Evolutionary conservation across 92 coral and sea anemone genomes (phyloP).

Genomic region (Actinostola sp.): DNA sequence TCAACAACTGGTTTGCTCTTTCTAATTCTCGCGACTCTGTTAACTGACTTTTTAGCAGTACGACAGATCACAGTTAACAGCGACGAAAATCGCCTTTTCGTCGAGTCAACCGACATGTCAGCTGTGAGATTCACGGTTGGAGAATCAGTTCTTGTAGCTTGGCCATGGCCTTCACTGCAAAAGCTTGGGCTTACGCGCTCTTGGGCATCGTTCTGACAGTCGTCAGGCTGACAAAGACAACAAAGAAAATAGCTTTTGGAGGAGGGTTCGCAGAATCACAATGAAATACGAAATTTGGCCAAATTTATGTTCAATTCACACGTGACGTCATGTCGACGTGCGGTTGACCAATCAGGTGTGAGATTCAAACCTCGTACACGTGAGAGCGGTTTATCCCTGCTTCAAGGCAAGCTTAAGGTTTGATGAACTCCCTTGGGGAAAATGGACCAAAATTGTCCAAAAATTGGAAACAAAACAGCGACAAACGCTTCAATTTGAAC

Average conservation of each 20-base stretch:
- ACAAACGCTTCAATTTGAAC: too few relatives aligned
- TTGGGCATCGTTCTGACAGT: background rate
- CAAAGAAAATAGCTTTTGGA: too few relatives aligned
- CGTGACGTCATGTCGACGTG: background rate
- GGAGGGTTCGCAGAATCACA: background rate
- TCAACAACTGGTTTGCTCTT: conserved; percentile 52
- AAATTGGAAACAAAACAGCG: too few relatives aligned
- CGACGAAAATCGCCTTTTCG: conserved; percentile 58
- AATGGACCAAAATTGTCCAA: too few relatives aligned
- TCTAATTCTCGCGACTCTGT: conserved; percentile 75
- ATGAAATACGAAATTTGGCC: background rate
- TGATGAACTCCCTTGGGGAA: too few relatives aligned
- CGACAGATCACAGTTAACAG: conserved; percentile 77
- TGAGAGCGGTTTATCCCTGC: too few relatives aligned
- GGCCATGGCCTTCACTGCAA: background rate
- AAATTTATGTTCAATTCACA: background rate
- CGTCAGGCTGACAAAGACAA: conserved; percentile 11
- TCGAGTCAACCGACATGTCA: conserved; percentile 35
- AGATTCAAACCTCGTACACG: too few relatives aligned
- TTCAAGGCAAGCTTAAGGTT: too few relatives aligned
- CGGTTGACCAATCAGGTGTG: conserved; percentile 6
- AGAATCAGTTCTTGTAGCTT: too few relatives aligned
- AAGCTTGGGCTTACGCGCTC: conserved; percentile 1
- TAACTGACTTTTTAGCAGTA: conserved; percentile 84
- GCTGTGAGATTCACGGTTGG: conserved; percentile 2